A percentile compares a stretch with the other conserved stretches of the same genome.
These are phyloP conservation scores for Podarcis cretensis DNA, from an alignment of 2,113 vertebrate genomes.

Conservation along the genomic window DNA sequence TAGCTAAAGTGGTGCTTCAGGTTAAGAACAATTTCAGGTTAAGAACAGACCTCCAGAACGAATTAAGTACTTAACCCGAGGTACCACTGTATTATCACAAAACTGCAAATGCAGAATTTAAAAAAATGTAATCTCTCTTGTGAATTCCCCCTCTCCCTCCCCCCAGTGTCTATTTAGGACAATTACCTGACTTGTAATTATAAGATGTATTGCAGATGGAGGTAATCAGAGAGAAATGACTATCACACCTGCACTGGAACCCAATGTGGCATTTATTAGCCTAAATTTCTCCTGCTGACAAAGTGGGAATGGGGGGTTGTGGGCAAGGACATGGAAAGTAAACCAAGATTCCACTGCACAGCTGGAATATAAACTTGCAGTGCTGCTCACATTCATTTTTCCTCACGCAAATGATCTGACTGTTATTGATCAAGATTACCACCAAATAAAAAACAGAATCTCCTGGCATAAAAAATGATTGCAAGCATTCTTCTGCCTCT, in stretches of 20 bases:
- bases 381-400: constrained; percentile 65
- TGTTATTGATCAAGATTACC: constrained; percentile 71
- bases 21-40: no score
- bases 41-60: no score
- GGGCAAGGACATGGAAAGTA: constrained; percentile 47
- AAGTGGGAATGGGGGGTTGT: constrained; percentile 5
- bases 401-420: constrained; percentile 64
- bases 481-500: constrained; percentile 52
- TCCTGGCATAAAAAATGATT: constrained; percentile 50
- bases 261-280: constrained; percentile 70
- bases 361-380: constrained; percentile 67
- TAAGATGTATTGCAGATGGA: constrained; percentile 62
- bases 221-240: constrained; percentile 64
- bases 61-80: no score
- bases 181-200: constrained; percentile 49
- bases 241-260: constrained; percentile 71
- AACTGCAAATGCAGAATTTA: constrained; percentile 1
- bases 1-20: no score
- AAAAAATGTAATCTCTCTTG: background rate
- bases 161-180: constrained; percentile 12
- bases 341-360: constrained; percentile 64
- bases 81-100: background rate
- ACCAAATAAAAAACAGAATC: constrained; percentile 71
- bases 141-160: background rate
- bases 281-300: constrained; percentile 67